Evolutionary conservation across 2,113 vertebrate genomes (phyloP).

Genomic region (Neoarius graeffei): DNA sequence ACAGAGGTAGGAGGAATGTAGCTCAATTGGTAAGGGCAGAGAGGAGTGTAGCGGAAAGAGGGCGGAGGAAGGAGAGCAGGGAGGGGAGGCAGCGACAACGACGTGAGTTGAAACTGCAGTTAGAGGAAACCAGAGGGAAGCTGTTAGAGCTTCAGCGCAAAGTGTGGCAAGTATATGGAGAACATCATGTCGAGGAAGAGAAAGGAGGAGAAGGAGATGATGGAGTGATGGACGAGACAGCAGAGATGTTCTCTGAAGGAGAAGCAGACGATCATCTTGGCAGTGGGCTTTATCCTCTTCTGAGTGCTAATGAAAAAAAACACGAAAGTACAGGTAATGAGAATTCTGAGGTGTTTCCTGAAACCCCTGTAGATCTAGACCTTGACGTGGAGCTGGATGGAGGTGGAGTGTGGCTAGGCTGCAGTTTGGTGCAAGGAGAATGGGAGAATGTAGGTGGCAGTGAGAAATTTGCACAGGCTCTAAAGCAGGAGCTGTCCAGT

Average conservation of each 20-base stretch:
- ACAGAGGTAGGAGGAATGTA: constrained; percentile 40
- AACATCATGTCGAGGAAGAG: constrained; percentile 59
- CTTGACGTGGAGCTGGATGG: constrained; percentile 63
- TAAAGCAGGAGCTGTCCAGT: constrained; percentile 74
- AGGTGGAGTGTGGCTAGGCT: constrained; percentile 70
- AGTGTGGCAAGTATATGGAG: constrained; percentile 73
- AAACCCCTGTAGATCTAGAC: constrained; percentile 54
- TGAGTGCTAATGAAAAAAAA: constrained; percentile 51
- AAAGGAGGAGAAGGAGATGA: constrained; percentile 54
- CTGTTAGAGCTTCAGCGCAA: constrained; percentile 75
- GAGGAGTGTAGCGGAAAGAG: constrained; percentile 37
- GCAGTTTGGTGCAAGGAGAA: constrained; percentile 66
- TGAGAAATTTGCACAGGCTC: constrained; percentile 73
- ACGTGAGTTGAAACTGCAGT: constrained; percentile 75
- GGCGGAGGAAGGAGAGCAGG: constrained; percentile 56
- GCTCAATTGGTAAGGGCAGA: constrained; percentile 23
- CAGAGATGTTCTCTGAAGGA: constrained; percentile 59
- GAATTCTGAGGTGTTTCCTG: constrained; percentile 51
- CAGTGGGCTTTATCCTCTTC: constrained; percentile 29
- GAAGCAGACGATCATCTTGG: constrained; percentile 57
- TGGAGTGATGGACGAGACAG: constrained; percentile 51
- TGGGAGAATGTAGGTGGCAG: constrained; percentile 61
- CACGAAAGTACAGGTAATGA: constrained; percentile 51
- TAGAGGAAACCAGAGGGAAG: constrained; percentile 73
- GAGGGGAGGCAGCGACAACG: constrained; percentile 68